phyloP scores from a whole-genome alignment of 2,888 invertebrate genomes.

The Lithodes maja region DNA sequence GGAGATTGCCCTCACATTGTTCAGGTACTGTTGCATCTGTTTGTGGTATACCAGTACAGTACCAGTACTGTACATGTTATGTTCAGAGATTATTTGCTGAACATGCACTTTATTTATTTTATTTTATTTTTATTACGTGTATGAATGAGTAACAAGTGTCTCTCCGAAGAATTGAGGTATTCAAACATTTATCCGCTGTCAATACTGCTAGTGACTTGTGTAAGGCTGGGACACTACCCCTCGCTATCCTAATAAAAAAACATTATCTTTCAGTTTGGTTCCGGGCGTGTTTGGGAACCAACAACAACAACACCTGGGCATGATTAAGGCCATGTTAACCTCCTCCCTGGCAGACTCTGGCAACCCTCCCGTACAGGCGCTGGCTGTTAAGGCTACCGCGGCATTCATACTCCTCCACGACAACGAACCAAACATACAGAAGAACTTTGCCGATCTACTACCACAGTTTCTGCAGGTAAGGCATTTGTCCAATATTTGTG shows the following conservation, averaged over 20 bases:
- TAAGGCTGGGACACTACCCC: too few species aligned
- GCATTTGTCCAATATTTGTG: too few species aligned
- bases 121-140: too few species aligned
- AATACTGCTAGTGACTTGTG: too few species aligned
- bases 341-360: slow-evolving; percentile 52
- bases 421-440: slow-evolving; percentile 91
- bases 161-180: too few species aligned
- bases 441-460: slow-evolving; percentile 90
- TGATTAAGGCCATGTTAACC: slow-evolving; percentile 94
- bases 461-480: slow-evolving; percentile 77
- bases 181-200: too few species aligned
- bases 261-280: slow-evolving; percentile 81
- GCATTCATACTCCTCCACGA: slow-evolving; percentile 93
- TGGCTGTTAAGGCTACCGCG: slow-evolving; percentile 78
- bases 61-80: too few species aligned
- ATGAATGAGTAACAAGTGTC: too few species aligned
- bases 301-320: slow-evolving; percentile 90
- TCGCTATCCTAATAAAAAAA: too few species aligned
- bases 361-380: slow-evolving; percentile 70
- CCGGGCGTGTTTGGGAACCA: slow-evolving; percentile 98
- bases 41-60: too few species aligned
- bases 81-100: too few species aligned
- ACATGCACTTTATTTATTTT: too few species aligned
- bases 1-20: slow-evolving; percentile 95
- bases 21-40: slow-evolving; percentile 79